Base-by-base conservation (phyloP, 2,797 vertebrate genomes). In the Phaenicophaeus curvirostris region DNA sequence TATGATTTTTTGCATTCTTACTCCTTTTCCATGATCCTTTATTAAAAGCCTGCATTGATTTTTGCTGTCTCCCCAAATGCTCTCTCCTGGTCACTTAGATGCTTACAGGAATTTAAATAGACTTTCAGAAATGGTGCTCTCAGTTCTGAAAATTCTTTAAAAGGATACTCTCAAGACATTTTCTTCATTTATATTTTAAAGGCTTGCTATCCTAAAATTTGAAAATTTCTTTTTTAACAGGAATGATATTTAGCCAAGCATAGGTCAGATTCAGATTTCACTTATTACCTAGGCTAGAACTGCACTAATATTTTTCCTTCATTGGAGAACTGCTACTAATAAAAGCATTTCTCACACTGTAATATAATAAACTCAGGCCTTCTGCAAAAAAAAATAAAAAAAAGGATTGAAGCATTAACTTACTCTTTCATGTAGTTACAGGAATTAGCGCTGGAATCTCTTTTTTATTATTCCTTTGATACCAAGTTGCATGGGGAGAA, bases 91-190 rank as follows among this genome's bases (percentile, higher is more conserved):
- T 59, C 3, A 1, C 63, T 79, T 63, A 86, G 73, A 85, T 74
- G 33, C 73, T 63, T 79, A 66, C 24, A 91, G 82, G 42, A 94
- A 91, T 94, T 95, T 86, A 82, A 96, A 93, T 8, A 57, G 71
- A 46, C 41, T 84, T 90, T 69, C 30, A 66, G 73, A 89, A 88
- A 73, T 31, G 31, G 21, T 1, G 1, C 8, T 35, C 21, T 62
- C 78, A 7, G 6, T 67, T 80, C 62, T 72, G 61, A 89, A 89
- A 65, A 72, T 48, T 83, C n/a, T 58, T 90, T 83, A 25, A 92
- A 93, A 92, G 19, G n/a, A 79, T 28, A 27, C 9, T 57, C 53
- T 48, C 35, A 67, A 57, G 33, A 50, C 4, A 53, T 67, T 94
- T 71, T 53, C 63, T 87, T 50, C 10, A 10, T 13, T 88, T 87